phyloP scores from a whole-genome alignment of 2,888 invertebrate genomes.

The Sinentomon sp. region DNA sequence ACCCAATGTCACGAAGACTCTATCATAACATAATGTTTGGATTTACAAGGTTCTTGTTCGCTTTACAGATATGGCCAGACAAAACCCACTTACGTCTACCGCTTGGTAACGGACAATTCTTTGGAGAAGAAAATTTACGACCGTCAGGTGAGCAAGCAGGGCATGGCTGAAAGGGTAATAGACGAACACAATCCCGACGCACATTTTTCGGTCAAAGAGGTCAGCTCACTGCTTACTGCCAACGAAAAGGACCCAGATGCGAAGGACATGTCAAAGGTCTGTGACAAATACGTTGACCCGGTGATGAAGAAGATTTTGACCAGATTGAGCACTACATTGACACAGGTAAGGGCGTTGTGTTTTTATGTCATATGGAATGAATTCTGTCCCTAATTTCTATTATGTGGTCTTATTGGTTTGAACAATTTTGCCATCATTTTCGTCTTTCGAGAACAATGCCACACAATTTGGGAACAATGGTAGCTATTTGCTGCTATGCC shows the following conservation, averaged over 20 bases:
- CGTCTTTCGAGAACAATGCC: too few relatives aligned
- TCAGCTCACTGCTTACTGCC: conserved; percentile 65
- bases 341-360: conserved; percentile 22
- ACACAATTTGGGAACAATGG: too few relatives aligned
- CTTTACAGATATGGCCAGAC: conserved; percentile 54
- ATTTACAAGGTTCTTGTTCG: conserved; percentile 2
- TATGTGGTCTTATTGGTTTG: too few relatives aligned
- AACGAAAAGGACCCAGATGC: conserved; percentile 57
- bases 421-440: too few relatives aligned
- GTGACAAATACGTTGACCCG: conserved; percentile 48
- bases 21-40: too few relatives aligned
- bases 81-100: conserved; percentile 81
- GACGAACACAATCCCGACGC: conserved; percentile 96
- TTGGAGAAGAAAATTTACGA: conserved; percentile 95
- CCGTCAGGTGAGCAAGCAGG: conserved; percentile 90
- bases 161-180: conserved; percentile 91
- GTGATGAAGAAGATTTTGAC: conserved; percentile 40
- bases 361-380: too few relatives aligned
- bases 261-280: conserved; percentile 37
- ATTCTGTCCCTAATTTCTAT: too few relatives aligned
- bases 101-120: conserved; percentile 87
- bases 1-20: too few relatives aligned
- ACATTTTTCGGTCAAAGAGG: conserved; percentile 61
- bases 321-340: conserved; percentile 24
- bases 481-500: too few relatives aligned